These are phyloP conservation scores for Hemicordylus capensis DNA, from an alignment of 2,113 vertebrate species.

Conservation along the genomic window DNA sequence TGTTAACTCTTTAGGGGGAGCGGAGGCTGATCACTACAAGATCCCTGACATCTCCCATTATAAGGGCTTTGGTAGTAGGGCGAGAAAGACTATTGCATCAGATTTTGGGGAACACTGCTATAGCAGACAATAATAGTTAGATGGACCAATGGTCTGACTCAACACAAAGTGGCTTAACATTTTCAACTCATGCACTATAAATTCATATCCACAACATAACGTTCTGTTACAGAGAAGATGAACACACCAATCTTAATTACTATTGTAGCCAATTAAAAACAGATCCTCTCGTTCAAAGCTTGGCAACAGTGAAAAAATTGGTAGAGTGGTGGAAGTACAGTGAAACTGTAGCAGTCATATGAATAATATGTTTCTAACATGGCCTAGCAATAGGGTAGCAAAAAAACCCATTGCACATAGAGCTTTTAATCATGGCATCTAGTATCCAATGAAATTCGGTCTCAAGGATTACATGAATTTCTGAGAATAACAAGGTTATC, in stretches of 20 bases:
- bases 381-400: constrained; percentile 40
- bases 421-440: constrained; percentile 42
- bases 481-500: neutral
- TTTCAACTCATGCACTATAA: neutral
- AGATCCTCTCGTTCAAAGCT: constrained; percentile 44
- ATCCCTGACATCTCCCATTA: no score
- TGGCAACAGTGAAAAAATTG: constrained; percentile 47
- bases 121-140: neutral
- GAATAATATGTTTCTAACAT: constrained; percentile 60
- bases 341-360: constrained; percentile 52
- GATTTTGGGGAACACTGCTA: neutral
- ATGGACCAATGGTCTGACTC: neutral
- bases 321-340: constrained; percentile 49
- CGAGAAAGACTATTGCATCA: neutral
- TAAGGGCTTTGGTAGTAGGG: neutral
- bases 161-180: neutral
- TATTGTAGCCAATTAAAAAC: constrained; percentile 55
- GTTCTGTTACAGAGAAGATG: constrained; percentile 34
- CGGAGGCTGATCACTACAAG: no score
- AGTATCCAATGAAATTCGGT: constrained; percentile 24
- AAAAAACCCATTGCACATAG: constrained; percentile 42
- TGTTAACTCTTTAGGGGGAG: no score
- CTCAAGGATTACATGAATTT: constrained; percentile 33
- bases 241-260: constrained; percentile 25
- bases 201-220: constrained; percentile 55